phyloP scores from a whole-genome alignment of 2,113 vertebrate genomes.

The Sceloporus undulatus region DNA sequence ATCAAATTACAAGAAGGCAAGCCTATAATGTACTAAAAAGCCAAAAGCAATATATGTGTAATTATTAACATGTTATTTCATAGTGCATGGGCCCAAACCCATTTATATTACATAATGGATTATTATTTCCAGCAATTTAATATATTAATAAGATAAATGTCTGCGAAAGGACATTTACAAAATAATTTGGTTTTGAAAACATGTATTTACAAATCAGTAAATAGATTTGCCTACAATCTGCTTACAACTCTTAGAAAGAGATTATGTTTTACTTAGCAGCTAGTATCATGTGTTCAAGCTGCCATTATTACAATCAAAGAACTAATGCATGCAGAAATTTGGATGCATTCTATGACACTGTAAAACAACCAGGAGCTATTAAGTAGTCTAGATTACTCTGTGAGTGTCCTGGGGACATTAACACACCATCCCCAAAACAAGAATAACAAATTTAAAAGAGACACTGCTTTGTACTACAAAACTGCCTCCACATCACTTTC shows the following conservation, averaged over 20 bases:
- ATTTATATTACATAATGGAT: neutral
- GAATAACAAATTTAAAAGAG: neutral
- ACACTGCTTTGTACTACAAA: neutral
- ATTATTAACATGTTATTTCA: neutral
- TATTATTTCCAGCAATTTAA: neutral
- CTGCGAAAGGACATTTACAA: neutral
- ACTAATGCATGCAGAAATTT: constrained; percentile 5
- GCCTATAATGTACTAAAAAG: neutral
- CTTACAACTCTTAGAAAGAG: neutral
- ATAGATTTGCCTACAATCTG: neutral
- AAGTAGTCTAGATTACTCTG: neutral
- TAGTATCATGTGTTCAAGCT: constrained; percentile 2
- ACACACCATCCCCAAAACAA: neutral
- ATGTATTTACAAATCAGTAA: neutral
- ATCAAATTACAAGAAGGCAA: neutral
- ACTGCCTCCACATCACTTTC: neutral
- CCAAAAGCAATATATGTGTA: neutral
- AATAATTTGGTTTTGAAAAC: neutral
- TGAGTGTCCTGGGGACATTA: neutral
- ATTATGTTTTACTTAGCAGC: neutral
- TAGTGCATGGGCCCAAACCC: neutral
- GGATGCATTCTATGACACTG: neutral
- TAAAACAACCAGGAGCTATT: neutral
- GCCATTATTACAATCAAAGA: neutral
- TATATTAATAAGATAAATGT: neutral